Base-by-base conservation (phyloP, 2,113 vertebrate genomes). In the Epinephelus lanceolatus region DNA sequence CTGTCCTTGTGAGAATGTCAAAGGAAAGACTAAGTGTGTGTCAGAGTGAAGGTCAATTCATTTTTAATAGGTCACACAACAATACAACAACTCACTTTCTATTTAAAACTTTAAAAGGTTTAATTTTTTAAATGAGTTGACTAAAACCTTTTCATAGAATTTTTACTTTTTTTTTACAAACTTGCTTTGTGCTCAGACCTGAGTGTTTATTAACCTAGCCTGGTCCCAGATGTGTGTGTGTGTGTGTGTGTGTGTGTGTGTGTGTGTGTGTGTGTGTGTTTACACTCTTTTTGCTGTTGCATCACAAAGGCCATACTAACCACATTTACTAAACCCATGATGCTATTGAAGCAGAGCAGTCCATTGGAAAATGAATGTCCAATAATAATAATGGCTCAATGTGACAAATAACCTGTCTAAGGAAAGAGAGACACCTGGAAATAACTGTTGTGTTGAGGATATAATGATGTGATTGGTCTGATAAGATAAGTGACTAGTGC, bases 1-100 rank as follows among this genome's bases (percentile, higher is more conserved):
- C 77, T 86, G 86, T 87, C 81, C 76, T 78, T 69, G 81, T 56
- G 42, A 80, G 55, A 81, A 85, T 55, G 62, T 72, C 55, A 62
- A 33, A 59, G 51, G 72, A 84, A 53, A 57, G 37, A 55, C 14
- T 10, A 40, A 72, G 53, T 21, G 14, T 69, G 62, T 66, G 62
- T 76, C 61, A 49, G 49, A 57, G 69, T 76, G 51, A 62, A 9
- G 40, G 75, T 76, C 65, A 63, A 62, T 51, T 82, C 21, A 61
- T 74, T 63, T 66, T 73, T 66, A 62, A 87, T 56, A 60, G 57
- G 70, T 33, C 67, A 23, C 9, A 27, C 19, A 59, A 78, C 33
- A 70, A 53, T 51, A 2, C 18, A 59, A 30, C 23, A 77, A 66
- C 49, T 74, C 56, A 25, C 47, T 66, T 23, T 51, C 18, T 14